phyloP scores from a whole-genome alignment of 64 coral and sea anemone species.

The Actinia equina region DNA sequence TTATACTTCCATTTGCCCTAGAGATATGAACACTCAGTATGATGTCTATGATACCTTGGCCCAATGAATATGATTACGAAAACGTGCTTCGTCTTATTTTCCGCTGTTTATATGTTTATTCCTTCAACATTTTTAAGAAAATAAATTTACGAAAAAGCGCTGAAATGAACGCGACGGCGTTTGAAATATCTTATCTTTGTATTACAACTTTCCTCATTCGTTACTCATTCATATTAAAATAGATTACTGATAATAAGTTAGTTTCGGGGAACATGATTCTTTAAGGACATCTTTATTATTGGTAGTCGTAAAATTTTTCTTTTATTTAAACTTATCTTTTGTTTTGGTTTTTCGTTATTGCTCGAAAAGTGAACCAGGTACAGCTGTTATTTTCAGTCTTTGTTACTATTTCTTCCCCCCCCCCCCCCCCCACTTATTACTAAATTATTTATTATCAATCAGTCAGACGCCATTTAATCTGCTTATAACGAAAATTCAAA shows the following conservation, averaged over 20 bases:
- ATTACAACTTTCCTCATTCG: too few relatives aligned
- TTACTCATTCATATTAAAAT: too few relatives aligned
- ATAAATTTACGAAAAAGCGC: background rate
- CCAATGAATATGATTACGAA: background rate
- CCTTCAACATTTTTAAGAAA: background rate
- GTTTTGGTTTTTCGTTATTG: background rate
- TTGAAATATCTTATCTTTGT: too few relatives aligned
- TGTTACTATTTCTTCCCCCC: background rate
- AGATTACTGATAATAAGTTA: too few relatives aligned
- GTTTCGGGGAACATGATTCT: background rate
- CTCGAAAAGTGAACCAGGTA: background rate
- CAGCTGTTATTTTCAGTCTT: background rate
- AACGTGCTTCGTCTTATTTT: background rate
- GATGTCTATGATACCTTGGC: background rate
- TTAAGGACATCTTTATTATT: background rate
- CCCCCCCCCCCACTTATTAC: too few relatives aligned
- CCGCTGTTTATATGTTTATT: background rate
- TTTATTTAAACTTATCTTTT: background rate
- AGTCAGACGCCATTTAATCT: background rate
- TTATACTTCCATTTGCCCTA: too few relatives aligned
- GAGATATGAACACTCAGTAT: background rate
- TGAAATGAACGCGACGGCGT: too few relatives aligned
- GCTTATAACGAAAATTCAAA: background rate
- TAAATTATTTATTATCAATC: background rate
- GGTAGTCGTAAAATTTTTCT: background rate